phyloP scores from a whole-genome alignment of 2,888 invertebrate species.

The Anthrax anthrax region DNA sequence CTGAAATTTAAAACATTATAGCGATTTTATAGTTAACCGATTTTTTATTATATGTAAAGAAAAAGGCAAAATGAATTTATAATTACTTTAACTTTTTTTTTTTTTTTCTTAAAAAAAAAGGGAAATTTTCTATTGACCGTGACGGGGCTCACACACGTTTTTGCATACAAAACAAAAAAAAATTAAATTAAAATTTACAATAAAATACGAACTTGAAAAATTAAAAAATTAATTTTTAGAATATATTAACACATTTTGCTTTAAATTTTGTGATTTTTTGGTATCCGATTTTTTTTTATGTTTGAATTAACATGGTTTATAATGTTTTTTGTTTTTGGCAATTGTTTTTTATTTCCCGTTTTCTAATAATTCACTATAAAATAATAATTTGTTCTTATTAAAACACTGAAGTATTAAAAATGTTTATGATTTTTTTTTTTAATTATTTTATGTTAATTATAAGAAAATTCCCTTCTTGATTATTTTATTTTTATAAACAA shows the following conservation, averaged over 20 bases:
- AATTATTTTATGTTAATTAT: too few relatives aligned
- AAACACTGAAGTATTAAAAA: too few relatives aligned
- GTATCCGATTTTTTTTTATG: constrained; percentile 4
- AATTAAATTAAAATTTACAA: neutral
- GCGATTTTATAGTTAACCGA: too few relatives aligned
- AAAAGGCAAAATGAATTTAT: too few relatives aligned
- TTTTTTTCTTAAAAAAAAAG: neutral
- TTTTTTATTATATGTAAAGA: too few relatives aligned
- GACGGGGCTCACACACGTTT: constrained; percentile 11
- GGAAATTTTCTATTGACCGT: constrained; percentile 7
- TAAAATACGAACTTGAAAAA: neutral
- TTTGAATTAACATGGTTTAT: neutral
- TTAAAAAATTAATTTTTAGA: neutral
- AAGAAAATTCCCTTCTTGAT: too few relatives aligned
- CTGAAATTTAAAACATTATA: too few relatives aligned
- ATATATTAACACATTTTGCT: constrained; percentile 5
- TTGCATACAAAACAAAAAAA: neutral
- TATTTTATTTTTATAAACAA: too few relatives aligned
- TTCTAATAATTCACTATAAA: neutral
- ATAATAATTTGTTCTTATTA: too few relatives aligned
- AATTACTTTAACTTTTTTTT: too few relatives aligned
- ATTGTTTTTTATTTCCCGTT: too few relatives aligned
- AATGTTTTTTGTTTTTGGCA: neutral
- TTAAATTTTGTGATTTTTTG: constrained; percentile 3
- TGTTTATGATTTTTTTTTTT: too few relatives aligned